Base-by-base conservation (phyloP, 2,113 vertebrate genomes). In the Pycnonotus jocosus region DNA sequence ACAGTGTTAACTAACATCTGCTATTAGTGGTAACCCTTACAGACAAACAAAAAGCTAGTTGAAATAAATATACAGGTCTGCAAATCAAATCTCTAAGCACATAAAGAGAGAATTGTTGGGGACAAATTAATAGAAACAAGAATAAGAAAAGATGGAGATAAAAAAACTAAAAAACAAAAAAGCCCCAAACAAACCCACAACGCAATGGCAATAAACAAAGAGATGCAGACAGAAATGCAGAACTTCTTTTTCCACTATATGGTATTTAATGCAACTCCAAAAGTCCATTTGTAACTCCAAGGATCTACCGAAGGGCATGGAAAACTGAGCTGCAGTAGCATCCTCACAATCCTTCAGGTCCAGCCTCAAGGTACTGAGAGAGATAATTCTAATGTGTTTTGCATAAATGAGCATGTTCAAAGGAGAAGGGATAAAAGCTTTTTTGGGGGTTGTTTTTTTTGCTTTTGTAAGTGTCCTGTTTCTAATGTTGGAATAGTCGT, bases 321-420 rank as follows among this genome's bases (percentile, higher is more conserved):
- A 81, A 81, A 33, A 15, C 35, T 70, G 27, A 60, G 47, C 11
- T 78, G 51, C 38, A 0, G 0, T 6, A 84, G 61, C 47, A 84
- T 14, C 17, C 27, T 15, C 42, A 27, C 6, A 21, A 47, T 7
- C 35, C 56, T 72, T 76, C 40, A 85, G n/a, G 48, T 48, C 20
- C 18, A 73, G 19, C 22, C 56, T 15, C n/a, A 60, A 86, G 30
- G 28, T 47, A 50, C 38, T 12, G 7, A 70, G 33, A 70, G 11
- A 18, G 58, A 71, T 1, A 45, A 81, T 37, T 17, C 35, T 17
- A 16, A 30, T 12, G 11, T 13, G 15, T 66, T 78, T 72, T 33
- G 8, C 53, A 76, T 20, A 64, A 62, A 53, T 9, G 2, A 66
- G 19, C 15, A 51, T 3, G 11, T 38, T 86, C 0, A 0, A 57